These are phyloP conservation scores for Tachysurus vachellii DNA, from an alignment of 2,113 vertebrate genomes.

Conservation along the genomic window DNA sequence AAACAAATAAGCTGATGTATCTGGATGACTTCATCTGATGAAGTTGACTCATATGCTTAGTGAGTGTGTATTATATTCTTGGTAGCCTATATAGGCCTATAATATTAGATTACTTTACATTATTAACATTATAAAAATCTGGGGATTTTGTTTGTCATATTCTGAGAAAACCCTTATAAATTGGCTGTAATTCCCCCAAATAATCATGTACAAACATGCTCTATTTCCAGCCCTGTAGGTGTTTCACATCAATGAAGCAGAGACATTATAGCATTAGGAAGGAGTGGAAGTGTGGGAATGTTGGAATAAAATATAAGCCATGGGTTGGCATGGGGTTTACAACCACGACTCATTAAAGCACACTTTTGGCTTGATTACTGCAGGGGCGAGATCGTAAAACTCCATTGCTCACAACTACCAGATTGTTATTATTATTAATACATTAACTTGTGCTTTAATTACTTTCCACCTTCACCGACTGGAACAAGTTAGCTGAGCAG, in stretches of 20 bases:
- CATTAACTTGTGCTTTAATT: conserved; percentile 41
- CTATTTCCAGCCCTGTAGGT: conserved; percentile 41
- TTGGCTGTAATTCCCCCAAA: neutral
- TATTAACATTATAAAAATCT: neutral
- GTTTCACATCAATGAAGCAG: conserved; percentile 48
- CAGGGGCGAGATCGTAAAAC: conserved; percentile 51
- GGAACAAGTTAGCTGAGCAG: conserved; percentile 35
- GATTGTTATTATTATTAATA: conserved; percentile 45
- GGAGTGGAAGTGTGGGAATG: conserved; percentile 48
- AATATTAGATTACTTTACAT: conserved; percentile 10
- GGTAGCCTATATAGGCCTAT: neutral
- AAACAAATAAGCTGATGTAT: neutral
- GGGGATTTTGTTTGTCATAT: conserved; percentile 19
- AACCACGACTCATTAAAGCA: conserved; percentile 49
- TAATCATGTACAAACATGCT: conserved; percentile 1
- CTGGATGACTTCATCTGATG: neutral
- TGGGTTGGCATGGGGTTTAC: conserved; percentile 41
- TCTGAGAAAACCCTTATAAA: conserved; percentile 10
- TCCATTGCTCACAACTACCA: conserved; percentile 54
- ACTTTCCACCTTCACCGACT: conserved; percentile 40
- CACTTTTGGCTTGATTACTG: conserved; percentile 49
- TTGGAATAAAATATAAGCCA: conserved; percentile 53
- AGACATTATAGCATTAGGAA: conserved; percentile 44
- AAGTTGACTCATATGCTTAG: neutral
- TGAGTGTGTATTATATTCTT: neutral